These are phyloP conservation scores for Seriola dumerili DNA, from an alignment of 2,113 vertebrate species.

Conservation along the genomic window DNA sequence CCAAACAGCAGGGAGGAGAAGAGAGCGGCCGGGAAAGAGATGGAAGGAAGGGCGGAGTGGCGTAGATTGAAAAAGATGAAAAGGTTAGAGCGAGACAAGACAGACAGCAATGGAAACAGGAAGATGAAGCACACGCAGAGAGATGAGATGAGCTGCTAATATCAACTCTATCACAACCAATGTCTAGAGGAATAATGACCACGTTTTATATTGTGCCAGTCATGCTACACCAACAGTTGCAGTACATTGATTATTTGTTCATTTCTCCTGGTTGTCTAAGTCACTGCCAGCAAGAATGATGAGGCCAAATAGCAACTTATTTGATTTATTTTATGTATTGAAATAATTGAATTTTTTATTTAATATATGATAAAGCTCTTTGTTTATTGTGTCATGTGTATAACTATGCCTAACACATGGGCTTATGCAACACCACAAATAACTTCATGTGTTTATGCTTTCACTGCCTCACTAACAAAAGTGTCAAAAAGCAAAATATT, in stretches of 20 bases:
- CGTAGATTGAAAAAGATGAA: conserved; percentile 57
- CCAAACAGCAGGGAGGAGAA: conserved; percentile 66
- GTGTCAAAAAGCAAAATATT: too few species aligned
- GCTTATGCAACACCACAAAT: background rate
- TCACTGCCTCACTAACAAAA: too few species aligned
- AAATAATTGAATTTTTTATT: background rate
- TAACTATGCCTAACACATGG: background rate
- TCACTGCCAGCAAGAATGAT: background rate
- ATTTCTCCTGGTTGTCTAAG: conserved; percentile 21
- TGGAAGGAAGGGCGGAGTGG: background rate
- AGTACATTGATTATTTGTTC: conserved; percentile 52
- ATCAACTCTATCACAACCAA: conserved; percentile 57
- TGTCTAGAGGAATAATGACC: conserved; percentile 62
- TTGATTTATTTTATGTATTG: background rate
- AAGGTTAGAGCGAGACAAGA: conserved; percentile 56
- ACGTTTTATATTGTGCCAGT: conserved; percentile 61
- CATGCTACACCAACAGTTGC: conserved; percentile 52
- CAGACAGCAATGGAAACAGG: conserved; percentile 43
- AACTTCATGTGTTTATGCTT: too few species aligned
- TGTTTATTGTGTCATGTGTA: background rate
- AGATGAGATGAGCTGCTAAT: conserved; percentile 64
- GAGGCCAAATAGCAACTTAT: background rate
- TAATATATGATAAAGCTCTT: background rate
- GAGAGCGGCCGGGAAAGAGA: conserved; percentile 21
- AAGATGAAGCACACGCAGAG: conserved; percentile 52